Percentiles rank a stretch among this genome's conserved stretches.
Evolutionary conservation across 1,140 invertebrate species (phyloP).

Genomic region (Homalodisca vitripennis): DNA sequence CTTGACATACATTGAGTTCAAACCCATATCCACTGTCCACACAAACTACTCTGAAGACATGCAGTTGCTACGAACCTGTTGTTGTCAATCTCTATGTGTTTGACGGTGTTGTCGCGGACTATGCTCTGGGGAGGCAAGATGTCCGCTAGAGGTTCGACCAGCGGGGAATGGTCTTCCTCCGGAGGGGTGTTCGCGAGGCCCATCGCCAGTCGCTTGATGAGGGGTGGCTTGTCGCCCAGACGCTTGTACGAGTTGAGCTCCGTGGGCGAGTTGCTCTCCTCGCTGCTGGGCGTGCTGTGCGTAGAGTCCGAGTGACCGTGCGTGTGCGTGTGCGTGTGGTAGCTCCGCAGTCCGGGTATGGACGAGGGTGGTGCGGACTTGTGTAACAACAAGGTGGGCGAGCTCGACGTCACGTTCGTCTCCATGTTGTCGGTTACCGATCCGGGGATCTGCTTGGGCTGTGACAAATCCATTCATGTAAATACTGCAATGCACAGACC

Average conservation of each 20-base stretch:
- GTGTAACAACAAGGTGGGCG: slow-evolving; percentile 36
- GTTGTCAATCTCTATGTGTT: slow-evolving; percentile 38
- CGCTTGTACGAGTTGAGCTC: slow-evolving; percentile 83
- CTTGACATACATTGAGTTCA: too few relatives aligned
- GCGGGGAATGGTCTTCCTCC: slow-evolving; percentile 45
- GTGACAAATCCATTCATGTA: too few relatives aligned
- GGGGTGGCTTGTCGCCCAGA: slow-evolving; percentile 74
- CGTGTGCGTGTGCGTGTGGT: slow-evolving; percentile 53
- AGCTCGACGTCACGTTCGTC: slow-evolving; percentile 17
- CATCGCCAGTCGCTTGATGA: slow-evolving; percentile 75
- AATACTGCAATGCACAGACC: too few relatives aligned
- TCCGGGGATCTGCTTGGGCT: slow-evolving; percentile 37
- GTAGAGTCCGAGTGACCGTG: slow-evolving; percentile 41
- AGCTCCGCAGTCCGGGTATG: slow-evolving; percentile 50
- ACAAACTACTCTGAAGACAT: too few relatives aligned
- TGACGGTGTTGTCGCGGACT: too few relatives aligned
- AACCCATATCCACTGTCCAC: too few relatives aligned
- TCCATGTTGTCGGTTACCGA: slow-evolving; percentile 28
- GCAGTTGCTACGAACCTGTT: slow-evolving; percentile 51
- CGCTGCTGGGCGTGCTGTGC: slow-evolving; percentile 72
- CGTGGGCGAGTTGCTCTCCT: slow-evolving; percentile 85
- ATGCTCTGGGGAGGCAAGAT: not conserved
- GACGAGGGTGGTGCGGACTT: slow-evolving; percentile 32
- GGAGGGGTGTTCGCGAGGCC: slow-evolving; percentile 53
- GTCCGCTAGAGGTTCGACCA: not conserved